Evolutionary conservation across 2,113 vertebrate genomes (phyloP), one percentile per base, ranked within the genome.

Genomic region (Gymnobelideus leadbeateri): DNA sequence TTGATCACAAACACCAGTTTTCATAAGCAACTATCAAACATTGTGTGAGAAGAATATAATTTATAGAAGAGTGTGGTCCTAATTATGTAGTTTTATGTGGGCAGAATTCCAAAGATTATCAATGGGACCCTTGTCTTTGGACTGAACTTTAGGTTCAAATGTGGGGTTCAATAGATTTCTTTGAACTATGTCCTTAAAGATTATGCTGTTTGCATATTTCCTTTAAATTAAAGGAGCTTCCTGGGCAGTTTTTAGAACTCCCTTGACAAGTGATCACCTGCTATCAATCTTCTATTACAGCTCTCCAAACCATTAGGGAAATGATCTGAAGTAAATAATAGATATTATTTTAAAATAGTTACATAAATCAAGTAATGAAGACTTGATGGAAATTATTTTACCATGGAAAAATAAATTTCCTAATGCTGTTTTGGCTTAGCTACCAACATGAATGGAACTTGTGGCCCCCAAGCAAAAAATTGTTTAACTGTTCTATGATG

Each of bases 11-110:
- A 84, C 68, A 84, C 68, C 37, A 84, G 68, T 84, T 84, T 84
- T 84, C 68, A 84, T 84, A 84, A 84, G 68, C 68, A 84, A 84
- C 68, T 84, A 84, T 84, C 68, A 84, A 84, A 84, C n/a, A 84
- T 84, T n/a, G 1, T 43, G 68, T n/a, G 68, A 84, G 68, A 84
- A 84, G 68, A 84, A 84, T 84, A 84, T 84, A 84, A 84, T 84
- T 84, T 84, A 84, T 84, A n/a, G 57, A 61, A 77, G 68, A 84
- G 5, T 84, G 68, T 43, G 68, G 68, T 6, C 68, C 37, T 43
- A 21, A 43, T 84, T 84, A 28, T 68, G 57, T 37, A 68, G 28
- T 84, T 84, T 43, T 84, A 8, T 84, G 14, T 84, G 68, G 68
- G 68, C 68, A 84, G 43, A 84, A 84, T 37, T 84, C 68, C 68